Evolutionary conservation across 2,888 invertebrate genomes (phyloP), one percentile per base, ranked within the genome.

Genomic region (Drepanosiphum platanoidis): DNA sequence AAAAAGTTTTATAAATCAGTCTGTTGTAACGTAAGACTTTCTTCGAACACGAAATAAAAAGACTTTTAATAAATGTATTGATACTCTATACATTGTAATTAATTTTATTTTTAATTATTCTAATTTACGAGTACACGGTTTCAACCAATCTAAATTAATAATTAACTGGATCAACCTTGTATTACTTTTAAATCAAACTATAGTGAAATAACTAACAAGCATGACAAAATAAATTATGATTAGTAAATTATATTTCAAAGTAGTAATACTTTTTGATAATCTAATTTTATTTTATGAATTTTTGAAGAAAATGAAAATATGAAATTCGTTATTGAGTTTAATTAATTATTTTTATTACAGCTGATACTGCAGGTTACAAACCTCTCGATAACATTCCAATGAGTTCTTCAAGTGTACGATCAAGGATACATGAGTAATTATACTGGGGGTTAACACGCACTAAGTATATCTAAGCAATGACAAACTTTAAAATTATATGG

Each of bases 381-480:
- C 39, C 39, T 34, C 39, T 78, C 11, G 30, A 34, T 30, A n/a
- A 30, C 58, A 71, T 70, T 80, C 68, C 34, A 34, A 0, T 18
- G 3, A 36, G 58, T 71, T 36, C 36, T 70, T 81, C 80, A 81
- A 81, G 80, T 71, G 80, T 81, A 81, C 22, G 80, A 81, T 81
- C 70, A 70, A 81, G 70, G 70, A 81, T 36, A 22, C n/a, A 18
- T 61, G 36, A 7, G 9, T 70, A 70, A 58, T 81, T 71, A 75
- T 27, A 58, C 13, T 52, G 52, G 18, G 34, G n/a, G 68, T 15
- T 52, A 80, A 52, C 52, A 27, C 52, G 52, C 13, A 74, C 18
- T 46, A 36, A 71, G 11, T 8, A 11, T 46, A 46, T 4, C 32
- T n/a, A 30, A n/a, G 8, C 42, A 27, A 1, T 32, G 27, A 79